A percentile compares a stretch with the other conserved stretches of the same genome.
Conservation (phyloP, 2,797 vertebrate species). For the Argya squamiceps region DNA sequence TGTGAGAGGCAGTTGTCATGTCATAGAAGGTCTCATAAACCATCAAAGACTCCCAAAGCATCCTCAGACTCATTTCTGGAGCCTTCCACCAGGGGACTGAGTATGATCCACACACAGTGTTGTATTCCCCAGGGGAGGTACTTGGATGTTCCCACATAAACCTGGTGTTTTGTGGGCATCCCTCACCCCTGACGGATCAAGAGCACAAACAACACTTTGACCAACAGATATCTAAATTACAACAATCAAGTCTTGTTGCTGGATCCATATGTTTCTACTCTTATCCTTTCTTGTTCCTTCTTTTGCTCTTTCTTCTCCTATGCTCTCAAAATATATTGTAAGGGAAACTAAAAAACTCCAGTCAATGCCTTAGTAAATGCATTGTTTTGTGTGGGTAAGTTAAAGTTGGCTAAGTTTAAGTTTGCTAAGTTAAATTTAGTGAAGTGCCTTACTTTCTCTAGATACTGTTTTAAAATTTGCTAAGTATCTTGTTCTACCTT, state of each 20-base stretch:
- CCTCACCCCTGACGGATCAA: rapidly evolving
- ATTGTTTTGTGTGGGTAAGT: background rate
- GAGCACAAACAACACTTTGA: background rate
- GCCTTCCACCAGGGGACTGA: background rate
- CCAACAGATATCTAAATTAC: background rate
- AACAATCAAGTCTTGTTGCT: background rate
- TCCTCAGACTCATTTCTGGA: background rate
- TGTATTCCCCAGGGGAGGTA: rapidly evolving
- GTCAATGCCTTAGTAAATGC: background rate
- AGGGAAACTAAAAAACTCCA: background rate
- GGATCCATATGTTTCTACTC: background rate
- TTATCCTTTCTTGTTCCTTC: background rate
- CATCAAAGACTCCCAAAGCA: background rate
- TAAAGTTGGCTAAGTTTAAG: background rate
- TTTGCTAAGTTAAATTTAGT: background rate
- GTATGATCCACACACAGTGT: background rate
- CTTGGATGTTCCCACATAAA: background rate
- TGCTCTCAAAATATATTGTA: background rate
- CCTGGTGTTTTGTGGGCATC: background rate
- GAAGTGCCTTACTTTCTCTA: background rate
- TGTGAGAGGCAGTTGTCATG: background rate
- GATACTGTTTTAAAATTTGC: background rate
- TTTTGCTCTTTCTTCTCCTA: background rate
- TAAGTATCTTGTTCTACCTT: background rate
- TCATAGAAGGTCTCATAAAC: too few relatives aligned